Evolutionary conservation across 2,888 invertebrate species (phyloP).

Genomic region (Oconnorella tubifera): DNA sequence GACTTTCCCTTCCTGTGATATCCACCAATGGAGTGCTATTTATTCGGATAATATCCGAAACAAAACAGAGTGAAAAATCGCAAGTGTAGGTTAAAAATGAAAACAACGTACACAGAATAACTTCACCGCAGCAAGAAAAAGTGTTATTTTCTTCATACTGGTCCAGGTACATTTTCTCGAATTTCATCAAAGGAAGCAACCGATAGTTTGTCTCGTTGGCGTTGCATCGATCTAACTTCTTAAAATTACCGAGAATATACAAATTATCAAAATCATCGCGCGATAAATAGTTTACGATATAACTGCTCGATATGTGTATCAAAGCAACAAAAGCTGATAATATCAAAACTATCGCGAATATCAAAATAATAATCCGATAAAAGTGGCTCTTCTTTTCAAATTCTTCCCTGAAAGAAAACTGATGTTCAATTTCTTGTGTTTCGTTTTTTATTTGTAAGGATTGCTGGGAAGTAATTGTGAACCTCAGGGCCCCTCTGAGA

Average conservation of each 20-base stretch:
- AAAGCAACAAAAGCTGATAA: neutral
- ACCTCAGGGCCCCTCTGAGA: neutral
- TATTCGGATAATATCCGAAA: no score
- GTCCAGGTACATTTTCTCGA: no score
- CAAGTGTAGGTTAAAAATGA: no score
- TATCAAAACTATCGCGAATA: neutral
- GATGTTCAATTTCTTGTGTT: neutral
- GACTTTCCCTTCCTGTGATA: neutral
- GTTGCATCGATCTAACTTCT: neutral
- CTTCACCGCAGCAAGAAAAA: no score
- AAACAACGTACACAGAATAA: no score
- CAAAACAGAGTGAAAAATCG: no score
- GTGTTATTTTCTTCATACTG: no score
- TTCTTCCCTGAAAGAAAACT: neutral
- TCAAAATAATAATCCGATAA: neutral
- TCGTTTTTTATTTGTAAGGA: neutral
- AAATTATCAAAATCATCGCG: neutral
- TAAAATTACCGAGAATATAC: neutral
- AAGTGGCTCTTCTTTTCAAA: neutral
- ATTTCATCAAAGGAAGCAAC: neutral
- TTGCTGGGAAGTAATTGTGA: neutral
- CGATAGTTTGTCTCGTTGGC: neutral
- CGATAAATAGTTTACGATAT: neutral
- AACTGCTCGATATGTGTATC: neutral
- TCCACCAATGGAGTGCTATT: neutral